Evolutionary conservation across 2,888 invertebrate species (phyloP), one percentile per base, ranked within the genome.

Genomic region (Ypsolopha sequella): DNA sequence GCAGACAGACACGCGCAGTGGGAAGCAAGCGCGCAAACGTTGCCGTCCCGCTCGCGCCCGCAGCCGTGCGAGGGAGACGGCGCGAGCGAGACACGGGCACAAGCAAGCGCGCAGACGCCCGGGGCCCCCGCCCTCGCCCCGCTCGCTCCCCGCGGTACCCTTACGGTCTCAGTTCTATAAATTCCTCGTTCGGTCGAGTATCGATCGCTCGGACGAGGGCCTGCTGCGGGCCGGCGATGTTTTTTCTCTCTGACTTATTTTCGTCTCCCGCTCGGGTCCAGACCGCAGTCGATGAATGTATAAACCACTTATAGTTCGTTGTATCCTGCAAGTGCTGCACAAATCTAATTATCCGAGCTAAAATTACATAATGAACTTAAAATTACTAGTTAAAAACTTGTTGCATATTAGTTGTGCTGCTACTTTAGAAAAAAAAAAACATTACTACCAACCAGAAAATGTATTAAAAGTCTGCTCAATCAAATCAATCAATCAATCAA

Each of bases 81-180:
- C 13, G 9, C n/a, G 24, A 39, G 14, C 36, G 38, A 7, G 54
- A 57, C 64, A 57, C 50, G 56, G 61, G 72, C 63, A 66, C 80
- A 81, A 75, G 80, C 82, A 80, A 80, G 76, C 67, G 79, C 77
- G 79, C 82, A 79, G 79, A 73, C 77, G 74, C 71, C 61, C 70
- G 38, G n/a, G 3, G 3, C 9, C n/a, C n/a, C 39, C 39, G 10
- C 39, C n/a, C 9, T 10, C 39, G 39, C 39, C 39, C 39, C 39
- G 39, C 54, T 60, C 56, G 62, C 61, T 58, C 54, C 57, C 7
- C 43, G 43, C 11, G 55, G 9, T 33, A n/a, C 33, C 36, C 39
- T 11, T 8, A 45, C 45, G 45, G 9, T 33, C 51, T n/a, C 41
- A 41, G 41, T 10, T 50, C 53, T 53, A 38, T 53, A 53, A 49